Evolutionary conservation across 2,888 invertebrate species (phyloP), one percentile per base, ranked within the genome.

Genomic region (Trilocha varians): DNA sequence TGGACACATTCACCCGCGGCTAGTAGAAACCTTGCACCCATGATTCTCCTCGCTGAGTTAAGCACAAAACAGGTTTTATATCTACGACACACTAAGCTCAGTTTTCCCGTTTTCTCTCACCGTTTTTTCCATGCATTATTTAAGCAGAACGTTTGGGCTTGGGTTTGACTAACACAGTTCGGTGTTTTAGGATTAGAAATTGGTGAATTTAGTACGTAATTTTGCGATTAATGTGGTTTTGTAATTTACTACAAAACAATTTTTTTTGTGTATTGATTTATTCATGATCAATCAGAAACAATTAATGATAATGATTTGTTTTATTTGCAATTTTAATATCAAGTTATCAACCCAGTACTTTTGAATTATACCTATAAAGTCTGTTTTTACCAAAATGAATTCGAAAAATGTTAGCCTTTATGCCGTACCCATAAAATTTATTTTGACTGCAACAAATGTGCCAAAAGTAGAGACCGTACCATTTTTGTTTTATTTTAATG

Each of bases 61-160:
- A 78, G 77, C 82, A 80, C 75, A 78, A 73, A 65, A 62, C 47
- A 56, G 49, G 41, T 62, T 60, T 62, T 60, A 57, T 67, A 56
- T 71, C 82, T 84, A 84, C 83, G 64, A 71, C 78, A 84, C 83
- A 83, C 78, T 78, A 83, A 83, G 82, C 80, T 53, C 57, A 58
- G 25, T 9, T 52, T 49, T 59, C 73, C 68, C 71, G 62, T 49
- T 41, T 49, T 70, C 79, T 76, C 49, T 77, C 82, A 82, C 83
- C 83, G 65, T 59, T 59, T 63, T 59, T 59, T 70, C 71, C 83
- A 83, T 80, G 82, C 83, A 79, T 65, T 66, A 59, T 55, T 40
- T 57, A 76, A 79, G 78, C 76, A 59, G 57, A 62, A 62, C 55
- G 56, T 60, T 25, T 62, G 48, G 43, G 37, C 45, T 32, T 38